Evolutionary conservation across 2,797 vertebrate genomes (phyloP), one percentile per base, ranked within the genome.

Genomic region (Astyanax mexicanus): DNA sequence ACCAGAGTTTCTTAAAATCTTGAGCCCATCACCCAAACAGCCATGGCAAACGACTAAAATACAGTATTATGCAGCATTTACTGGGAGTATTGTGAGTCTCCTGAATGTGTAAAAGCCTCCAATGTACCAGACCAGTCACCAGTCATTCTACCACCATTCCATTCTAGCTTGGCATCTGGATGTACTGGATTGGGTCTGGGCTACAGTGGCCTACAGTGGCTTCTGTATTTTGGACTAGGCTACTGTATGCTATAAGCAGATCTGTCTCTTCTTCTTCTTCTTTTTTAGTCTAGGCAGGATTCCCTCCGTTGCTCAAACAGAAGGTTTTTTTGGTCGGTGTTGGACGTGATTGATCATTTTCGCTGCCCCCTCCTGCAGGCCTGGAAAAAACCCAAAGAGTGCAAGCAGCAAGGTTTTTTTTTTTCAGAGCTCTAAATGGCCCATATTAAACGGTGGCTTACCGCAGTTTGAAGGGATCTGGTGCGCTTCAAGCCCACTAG

Each of bases 61-160:
- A n/a, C n/a, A n/a, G n/a, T n/a, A 79, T 81, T 81, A 71, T 75
- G 62, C 52, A 78, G 77, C 80, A 77, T 52, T 66, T 57, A 80
- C 72, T 66, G 84, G 81, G 57, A 83, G n/a, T n/a, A n/a, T 83
- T 75, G 69, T 74, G 54, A 51, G 58, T 19, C 72, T 55, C 69
- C 80, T 49, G 65, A 76, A 70, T 35, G 75, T 80, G 55, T 4
- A 19, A 25, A 38, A 75, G 72, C 21, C 49, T 62, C 57, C 42
- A 55, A 77, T 73, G 6, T 27, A 8, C 66, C 58, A 40, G 55
- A 54, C 74, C 21, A 29, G 35, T 25, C 25, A 7, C n/a, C n/a
- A n/a, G n/a, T n/a, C n/a, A n/a, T n/a, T n/a, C n/a, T n/a, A n/a
- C n/a, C n/a, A n/a, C n/a, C n/a, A n/a, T n/a, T n/a, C n/a, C n/a